Evolutionary conservation across 92 coral and sea anemone species (phyloP).

Genomic region (Palythoa caribaeorum): DNA sequence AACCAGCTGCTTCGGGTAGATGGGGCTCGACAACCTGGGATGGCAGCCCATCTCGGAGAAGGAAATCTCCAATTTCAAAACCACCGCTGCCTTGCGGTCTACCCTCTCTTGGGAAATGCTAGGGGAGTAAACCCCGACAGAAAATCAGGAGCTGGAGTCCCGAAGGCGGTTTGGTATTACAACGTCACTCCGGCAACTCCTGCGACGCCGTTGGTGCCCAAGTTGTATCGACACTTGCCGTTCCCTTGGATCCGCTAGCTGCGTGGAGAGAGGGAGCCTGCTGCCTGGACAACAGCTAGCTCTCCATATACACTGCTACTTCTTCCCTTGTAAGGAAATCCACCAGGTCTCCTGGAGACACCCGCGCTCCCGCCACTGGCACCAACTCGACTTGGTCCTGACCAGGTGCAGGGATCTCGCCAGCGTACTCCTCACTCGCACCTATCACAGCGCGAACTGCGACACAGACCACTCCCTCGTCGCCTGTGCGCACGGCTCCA

Average conservation of each 20-base stretch:
- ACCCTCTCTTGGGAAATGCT: too few species aligned
- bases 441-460: conserved; percentile 21
- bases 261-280: background rate
- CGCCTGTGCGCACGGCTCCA: background rate
- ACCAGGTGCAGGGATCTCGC: conserved; percentile 1
- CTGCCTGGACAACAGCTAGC: conserved; percentile 33
- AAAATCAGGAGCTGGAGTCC: too few species aligned
- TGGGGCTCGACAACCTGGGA: too few species aligned
- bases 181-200: background rate
- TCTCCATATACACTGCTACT: background rate
- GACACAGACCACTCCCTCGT: background rate
- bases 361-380: conserved; percentile 5
- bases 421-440: background rate
- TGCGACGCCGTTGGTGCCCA: background rate
- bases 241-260: background rate
- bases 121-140: too few species aligned
- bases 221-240: background rate
- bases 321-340: too few species aligned
- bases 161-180: too few species aligned
- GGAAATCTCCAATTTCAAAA: too few species aligned
- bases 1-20: too few species aligned
- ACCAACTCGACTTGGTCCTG: conserved; percentile 20
- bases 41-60: too few species aligned
- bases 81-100: too few species aligned
- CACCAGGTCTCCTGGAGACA: conserved; percentile 46